phyloP scores from a whole-genome alignment of 1,140 invertebrate genomes.

The Drosophila suzukii region DNA sequence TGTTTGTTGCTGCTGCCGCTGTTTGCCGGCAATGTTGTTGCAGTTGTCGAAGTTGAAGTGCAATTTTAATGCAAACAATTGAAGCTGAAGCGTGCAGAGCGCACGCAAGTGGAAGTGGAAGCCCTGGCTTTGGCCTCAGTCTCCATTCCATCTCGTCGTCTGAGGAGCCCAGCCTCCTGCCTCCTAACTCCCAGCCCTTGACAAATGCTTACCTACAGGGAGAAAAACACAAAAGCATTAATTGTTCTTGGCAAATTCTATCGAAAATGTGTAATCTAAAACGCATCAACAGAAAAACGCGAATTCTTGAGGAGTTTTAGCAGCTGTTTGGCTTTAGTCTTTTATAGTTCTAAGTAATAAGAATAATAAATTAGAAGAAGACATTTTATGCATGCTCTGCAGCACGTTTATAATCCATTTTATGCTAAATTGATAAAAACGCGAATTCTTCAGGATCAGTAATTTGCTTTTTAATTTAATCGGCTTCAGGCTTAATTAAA shows the following conservation, averaged over 20 bases:
- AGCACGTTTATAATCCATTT: too few relatives aligned
- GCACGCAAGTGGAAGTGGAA: slow-evolving; percentile 62
- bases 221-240: background rate
- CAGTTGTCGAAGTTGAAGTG: slow-evolving; percentile 78
- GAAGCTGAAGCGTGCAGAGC: slow-evolving; percentile 78
- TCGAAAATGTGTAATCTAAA: too few relatives aligned
- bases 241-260: too few relatives aligned
- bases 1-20: slow-evolving; percentile 30
- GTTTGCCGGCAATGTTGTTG: slow-evolving; percentile 50
- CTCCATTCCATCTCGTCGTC: slow-evolving; percentile 10
- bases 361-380: too few relatives aligned
- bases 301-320: too few relatives aligned
- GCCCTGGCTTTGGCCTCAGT: slow-evolving; percentile 26
- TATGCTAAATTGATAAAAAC: background rate
- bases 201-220: slow-evolving; percentile 24
- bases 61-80: slow-evolving; percentile 82
- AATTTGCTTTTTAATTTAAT: background rate
- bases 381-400: too few relatives aligned
- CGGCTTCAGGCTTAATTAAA: background rate
- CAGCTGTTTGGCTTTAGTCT: too few relatives aligned
- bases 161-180: slow-evolving; percentile 5
- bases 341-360: too few relatives aligned
- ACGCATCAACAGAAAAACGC: too few relatives aligned
- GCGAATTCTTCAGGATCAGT: background rate
- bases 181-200: slow-evolving; percentile 2